Conservation (phyloP, 2,888 invertebrate species). For the Acrocyrtus sp. region DNA sequence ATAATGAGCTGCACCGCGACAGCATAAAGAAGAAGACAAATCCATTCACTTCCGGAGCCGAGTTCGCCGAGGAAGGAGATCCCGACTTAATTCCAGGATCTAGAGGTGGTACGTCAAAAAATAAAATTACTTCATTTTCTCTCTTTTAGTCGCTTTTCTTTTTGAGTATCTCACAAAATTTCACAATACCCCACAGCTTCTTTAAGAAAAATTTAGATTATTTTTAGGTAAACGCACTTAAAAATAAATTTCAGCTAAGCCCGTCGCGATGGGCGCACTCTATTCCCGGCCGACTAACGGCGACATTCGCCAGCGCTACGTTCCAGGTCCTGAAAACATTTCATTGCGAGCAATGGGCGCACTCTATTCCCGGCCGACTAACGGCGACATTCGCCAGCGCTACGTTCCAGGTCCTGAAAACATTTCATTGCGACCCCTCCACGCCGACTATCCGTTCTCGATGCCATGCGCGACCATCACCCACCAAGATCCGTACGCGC, state of each 20-base stretch:
- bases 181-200: too few species aligned
- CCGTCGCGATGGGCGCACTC: constrained; percentile 59
- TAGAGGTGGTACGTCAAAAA: constrained; percentile 62
- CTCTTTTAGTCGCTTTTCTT: too few species aligned
- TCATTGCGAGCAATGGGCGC: constrained; percentile 59
- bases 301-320: constrained; percentile 63
- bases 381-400: constrained; percentile 64
- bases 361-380: constrained; percentile 63
- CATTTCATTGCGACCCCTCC: constrained; percentile 58
- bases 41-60: constrained; percentile 58
- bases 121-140: constrained; percentile 1
- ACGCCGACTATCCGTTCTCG: constrained; percentile 17
- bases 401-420: constrained; percentile 57
- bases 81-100: constrained; percentile 62
- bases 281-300: constrained; percentile 64
- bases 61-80: constrained; percentile 63
- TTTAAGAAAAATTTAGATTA: too few species aligned
- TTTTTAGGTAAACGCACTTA: not conserved
- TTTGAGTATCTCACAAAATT: too few species aligned
- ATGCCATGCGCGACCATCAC: constrained; percentile 3
- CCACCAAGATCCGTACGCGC: constrained; percentile 41
- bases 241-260: too few species aligned
- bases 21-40: constrained; percentile 57
- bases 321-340: constrained; percentile 58
- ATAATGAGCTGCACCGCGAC: too few species aligned